A percentile compares a stretch with the other conserved stretches of the same genome.
These are phyloP conservation scores for Tokudaia tokunoshimensis DNA, from an alignment of 2,797 vertebrate species.

Conservation along the genomic window DNA sequence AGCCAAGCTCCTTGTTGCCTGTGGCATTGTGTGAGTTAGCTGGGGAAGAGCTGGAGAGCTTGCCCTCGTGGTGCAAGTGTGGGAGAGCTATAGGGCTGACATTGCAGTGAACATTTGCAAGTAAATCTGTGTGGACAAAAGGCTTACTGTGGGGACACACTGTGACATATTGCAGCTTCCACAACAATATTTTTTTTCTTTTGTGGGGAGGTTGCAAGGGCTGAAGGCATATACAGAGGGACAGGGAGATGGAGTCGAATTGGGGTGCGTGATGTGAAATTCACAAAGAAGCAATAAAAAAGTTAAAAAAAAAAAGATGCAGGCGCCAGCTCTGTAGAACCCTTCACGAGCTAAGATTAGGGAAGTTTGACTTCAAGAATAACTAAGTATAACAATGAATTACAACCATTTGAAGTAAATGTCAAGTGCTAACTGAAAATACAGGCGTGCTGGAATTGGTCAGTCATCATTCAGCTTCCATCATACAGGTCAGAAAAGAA, in stretches of 20 bases:
- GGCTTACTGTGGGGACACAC: neutral
- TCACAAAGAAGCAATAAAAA: neutral
- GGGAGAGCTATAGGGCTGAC: neutral
- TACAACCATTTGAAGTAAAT: conserved; percentile 32
- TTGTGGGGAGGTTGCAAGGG: neutral
- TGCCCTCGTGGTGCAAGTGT: neutral
- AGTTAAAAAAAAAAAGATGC: neutral
- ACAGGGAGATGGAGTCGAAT: neutral
- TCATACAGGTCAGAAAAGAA: neutral
- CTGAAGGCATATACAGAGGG: neutral
- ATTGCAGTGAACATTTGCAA: neutral
- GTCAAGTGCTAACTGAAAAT: neutral
- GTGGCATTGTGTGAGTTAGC: neutral
- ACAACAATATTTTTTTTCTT: neutral
- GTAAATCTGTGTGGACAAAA: neutral
- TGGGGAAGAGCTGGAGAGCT: neutral
- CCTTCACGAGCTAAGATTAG: neutral
- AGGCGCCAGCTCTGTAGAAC: neutral
- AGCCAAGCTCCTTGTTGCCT: neutral
- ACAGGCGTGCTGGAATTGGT: neutral
- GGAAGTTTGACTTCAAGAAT: neutral
- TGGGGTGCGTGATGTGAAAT: neutral
- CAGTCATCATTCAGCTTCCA: neutral
- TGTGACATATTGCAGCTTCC: neutral
- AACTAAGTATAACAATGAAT: conserved; percentile 29